Evolutionary conservation across 1,140 invertebrate genomes (phyloP), one percentile per base, ranked within the genome.

Genomic region (Lepidotrigona ventralis): DNA sequence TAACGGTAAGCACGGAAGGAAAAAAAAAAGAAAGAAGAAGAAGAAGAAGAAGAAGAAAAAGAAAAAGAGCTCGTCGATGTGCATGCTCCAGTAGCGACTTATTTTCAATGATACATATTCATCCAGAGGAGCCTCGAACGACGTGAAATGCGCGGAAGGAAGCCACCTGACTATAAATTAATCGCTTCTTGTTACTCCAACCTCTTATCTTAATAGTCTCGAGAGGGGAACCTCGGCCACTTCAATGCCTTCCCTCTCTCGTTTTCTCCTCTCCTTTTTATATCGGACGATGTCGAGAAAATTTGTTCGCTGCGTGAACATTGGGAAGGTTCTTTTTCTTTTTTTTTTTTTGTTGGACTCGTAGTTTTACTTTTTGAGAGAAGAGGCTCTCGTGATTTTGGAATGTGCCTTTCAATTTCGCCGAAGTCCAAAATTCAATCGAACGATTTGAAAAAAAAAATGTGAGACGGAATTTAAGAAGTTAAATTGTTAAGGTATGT

Each of bases 1-100:
- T 88, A 88, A 88, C 85, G 81, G 85, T 81, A 39, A 81, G 82
- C 82, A 72, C 63, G 66, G 68, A 78, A 68, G 75, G 29, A 54
- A 8, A 14, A 17, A 54, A 54, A 14, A 19, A 2, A 19, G 19
- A 19, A 19, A 19, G 17, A 54, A 54, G 11, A 54, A 54, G 8
- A 56, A 56, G 5, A 56, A 21, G 54, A 56, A 56, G 6, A 56
- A 17, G 17, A 56, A 8, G 39, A 8, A 8, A 46, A 46, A 64
- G 29, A 17, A 64, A 14, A 6, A 17, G n/a, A 6, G 8, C 82
- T 84, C 73, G 51, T 71, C 71, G 58, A 33, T 64, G 63, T 82
- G 56, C 81, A 78, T 78, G 74, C 81, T 83, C 81, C 74, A 66
- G 58, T 83, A 70, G 33, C 64, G 46, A 83, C 74, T 78, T 83